Percentiles rank a stretch among this genome's conserved stretches.
phyloP scores from a whole-genome alignment of 2,888 invertebrate species.

The Drosophila sordidapex region DNA sequence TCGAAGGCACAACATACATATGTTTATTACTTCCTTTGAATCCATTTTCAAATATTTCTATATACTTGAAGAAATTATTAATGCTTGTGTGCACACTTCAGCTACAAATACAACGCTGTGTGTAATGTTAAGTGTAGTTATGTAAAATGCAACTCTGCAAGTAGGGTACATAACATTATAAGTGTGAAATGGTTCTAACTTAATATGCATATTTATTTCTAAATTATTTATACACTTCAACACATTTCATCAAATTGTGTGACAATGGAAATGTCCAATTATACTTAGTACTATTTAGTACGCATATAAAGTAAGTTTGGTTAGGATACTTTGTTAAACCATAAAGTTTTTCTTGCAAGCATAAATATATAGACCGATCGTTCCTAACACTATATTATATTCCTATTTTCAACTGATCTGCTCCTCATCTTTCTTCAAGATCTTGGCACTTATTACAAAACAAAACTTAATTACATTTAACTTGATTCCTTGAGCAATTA shows the following conservation, averaged over 20 bases:
- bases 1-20: constrained; percentile 98
- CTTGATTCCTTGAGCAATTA: not conserved
- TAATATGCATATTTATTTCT: constrained; percentile 14
- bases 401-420: not conserved
- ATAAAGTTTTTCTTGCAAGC: not conserved
- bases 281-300: no score
- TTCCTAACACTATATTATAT: not conserved
- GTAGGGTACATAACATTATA: no score
- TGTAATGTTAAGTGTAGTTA: no score
- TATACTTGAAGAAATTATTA: no score
- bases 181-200: no score
- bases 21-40: constrained; percentile 90
- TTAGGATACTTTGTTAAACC: not conserved
- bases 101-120: no score
- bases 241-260: no score
- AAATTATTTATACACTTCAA: constrained; percentile 2
- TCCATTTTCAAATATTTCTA: no score
- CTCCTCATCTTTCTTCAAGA: not conserved
- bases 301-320: no score
- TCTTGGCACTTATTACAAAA: not conserved
- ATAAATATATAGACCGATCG: not conserved
- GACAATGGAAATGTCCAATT: no score
- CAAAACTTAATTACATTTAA: not conserved
- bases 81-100: no score
- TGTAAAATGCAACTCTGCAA: no score